Percentiles rank a stretch among this genome's conserved stretches.
These are phyloP conservation scores for Drosophila serrata DNA, from an alignment of 1,140 invertebrate genomes.

Conservation along the genomic window DNA sequence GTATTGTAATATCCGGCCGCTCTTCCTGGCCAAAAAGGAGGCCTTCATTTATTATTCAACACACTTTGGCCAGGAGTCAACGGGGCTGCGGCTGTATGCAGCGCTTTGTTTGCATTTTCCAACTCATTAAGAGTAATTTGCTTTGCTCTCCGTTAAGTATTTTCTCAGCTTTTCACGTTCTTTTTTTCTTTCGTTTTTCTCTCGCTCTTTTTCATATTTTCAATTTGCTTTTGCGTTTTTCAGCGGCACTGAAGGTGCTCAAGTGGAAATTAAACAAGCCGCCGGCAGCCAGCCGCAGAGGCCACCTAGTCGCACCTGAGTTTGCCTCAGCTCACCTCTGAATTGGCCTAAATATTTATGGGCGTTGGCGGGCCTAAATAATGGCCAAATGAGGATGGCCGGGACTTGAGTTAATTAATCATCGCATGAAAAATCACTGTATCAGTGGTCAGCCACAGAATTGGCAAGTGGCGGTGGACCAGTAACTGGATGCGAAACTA, in stretches of 20 bases:
- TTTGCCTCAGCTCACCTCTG: background rate
- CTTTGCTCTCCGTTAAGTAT: slow-evolving; percentile 46
- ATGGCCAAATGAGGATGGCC: slow-evolving; percentile 12
- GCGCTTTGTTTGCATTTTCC: slow-evolving; percentile 71
- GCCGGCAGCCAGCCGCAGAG: slow-evolving; percentile 5
- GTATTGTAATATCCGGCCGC: slow-evolving; percentile 65
- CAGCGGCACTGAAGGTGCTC: slow-evolving; percentile 48
- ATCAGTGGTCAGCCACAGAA: slow-evolving; percentile 54
- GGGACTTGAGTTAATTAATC: slow-evolving; percentile 59
- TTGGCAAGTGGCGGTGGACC: slow-evolving; percentile 9
- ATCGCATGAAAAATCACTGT: slow-evolving; percentile 67
- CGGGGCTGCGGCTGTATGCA: slow-evolving; percentile 35
- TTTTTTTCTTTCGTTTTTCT: slow-evolving; percentile 3
- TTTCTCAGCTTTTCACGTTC: slow-evolving; percentile 2
- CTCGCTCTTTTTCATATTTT: slow-evolving; percentile 17
- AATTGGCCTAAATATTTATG: slow-evolving; percentile 57
- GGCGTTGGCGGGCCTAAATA: slow-evolving; percentile 28
- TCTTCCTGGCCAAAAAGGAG: slow-evolving; percentile 30
- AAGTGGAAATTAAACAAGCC: slow-evolving; percentile 64
- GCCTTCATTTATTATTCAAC: slow-evolving; percentile 49
- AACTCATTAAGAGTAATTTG: slow-evolving; percentile 73
- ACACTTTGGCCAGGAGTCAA: slow-evolving; percentile 27
- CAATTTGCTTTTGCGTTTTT: slow-evolving; percentile 49
- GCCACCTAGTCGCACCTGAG: slow-evolving; percentile 23
- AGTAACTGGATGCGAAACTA: slow-evolving; percentile 45